phyloP scores from a whole-genome alignment of 2,113 vertebrate genomes.

The Toxotes chatareus region DNA sequence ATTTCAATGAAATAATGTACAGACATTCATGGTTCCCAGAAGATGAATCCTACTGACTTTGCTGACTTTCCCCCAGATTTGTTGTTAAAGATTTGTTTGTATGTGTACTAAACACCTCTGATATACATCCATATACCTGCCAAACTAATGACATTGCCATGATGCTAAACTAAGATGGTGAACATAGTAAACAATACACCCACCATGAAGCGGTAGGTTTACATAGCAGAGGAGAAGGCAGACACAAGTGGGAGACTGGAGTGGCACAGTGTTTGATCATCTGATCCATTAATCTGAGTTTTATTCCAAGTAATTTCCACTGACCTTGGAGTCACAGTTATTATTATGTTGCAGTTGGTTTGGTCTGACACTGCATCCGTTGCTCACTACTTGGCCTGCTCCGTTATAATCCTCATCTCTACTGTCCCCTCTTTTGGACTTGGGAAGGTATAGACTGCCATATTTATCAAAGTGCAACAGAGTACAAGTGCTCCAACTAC shows the following conservation, averaged over 20 bases:
- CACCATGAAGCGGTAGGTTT: no score
- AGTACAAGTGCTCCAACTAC: not conserved
- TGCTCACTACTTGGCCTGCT: not conserved
- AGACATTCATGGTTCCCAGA: no score
- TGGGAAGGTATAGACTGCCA: no score
- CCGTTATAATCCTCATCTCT: no score
- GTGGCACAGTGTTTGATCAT: no score
- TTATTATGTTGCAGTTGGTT: no score
- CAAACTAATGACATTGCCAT: not conserved
- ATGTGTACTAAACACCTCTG: not conserved
- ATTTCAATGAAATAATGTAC: not conserved
- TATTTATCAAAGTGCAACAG: no score
- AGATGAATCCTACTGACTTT: no score
- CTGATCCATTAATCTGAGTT: not conserved
- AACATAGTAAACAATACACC: no score
- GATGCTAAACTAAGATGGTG: not conserved
- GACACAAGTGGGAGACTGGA: not conserved
- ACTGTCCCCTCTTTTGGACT: no score
- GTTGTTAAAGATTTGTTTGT: not conserved
- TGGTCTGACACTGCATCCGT: not conserved
- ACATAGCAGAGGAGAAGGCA: not conserved
- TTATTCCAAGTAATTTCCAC: not conserved
- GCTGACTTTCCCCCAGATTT: not conserved
- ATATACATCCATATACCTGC: not conserved
- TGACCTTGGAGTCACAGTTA: not conserved